Base-by-base conservation (phyloP, 2,888 invertebrate species). In the Ophion costatus region DNA sequence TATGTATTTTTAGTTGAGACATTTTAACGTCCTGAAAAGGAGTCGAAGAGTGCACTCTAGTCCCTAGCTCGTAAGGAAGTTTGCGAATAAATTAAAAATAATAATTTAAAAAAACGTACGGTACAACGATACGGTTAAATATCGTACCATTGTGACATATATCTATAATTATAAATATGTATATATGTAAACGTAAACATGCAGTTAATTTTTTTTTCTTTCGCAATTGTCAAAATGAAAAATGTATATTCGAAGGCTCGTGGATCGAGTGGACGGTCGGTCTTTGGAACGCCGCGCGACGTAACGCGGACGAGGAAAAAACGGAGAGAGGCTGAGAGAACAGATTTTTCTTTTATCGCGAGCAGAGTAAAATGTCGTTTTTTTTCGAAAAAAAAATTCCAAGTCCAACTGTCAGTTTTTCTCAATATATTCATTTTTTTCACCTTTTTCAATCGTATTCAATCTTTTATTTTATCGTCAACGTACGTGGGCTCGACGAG, bases 41-140 rank as follows among this genome's bases (percentile, higher is more conserved):
- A 88, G 86, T 78, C 87, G 85, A 89, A 89, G 93, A 92, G 93
- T 92, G 82, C 87, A 88, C 86, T 92, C 93, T 93, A 93, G 93
- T 93, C 93, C 86, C 88, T 92, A 91, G 88, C 85, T 86, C 42
- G 74, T 92, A 92, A 92, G 92, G 83, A 75, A 84, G 86, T 38
- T 38, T 3, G 69, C 11, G 22, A 51, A 64, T n/a, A 38, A 75
- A 51, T 14, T 51, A 5, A 4, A 29, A 14, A 5, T 51, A 51
- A 45, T 29, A 56, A 59, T 20, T 59, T 38, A 29, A 51, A 42
- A 59, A 61, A 59, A 59, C 56, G n/a, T 22, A 80, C 45, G 66
- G 66, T 84, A 80, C 77, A 71, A 76, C 45, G 67, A 66, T 80
- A 73, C 70, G 75, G 70, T 85, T 79, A 29, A 74, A 56, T 73